Percentiles rank a stretch among this genome's conserved stretches.
Evolutionary conservation across 2,888 invertebrate species (phyloP).

Genomic region (Electrophaes corylata): DNA sequence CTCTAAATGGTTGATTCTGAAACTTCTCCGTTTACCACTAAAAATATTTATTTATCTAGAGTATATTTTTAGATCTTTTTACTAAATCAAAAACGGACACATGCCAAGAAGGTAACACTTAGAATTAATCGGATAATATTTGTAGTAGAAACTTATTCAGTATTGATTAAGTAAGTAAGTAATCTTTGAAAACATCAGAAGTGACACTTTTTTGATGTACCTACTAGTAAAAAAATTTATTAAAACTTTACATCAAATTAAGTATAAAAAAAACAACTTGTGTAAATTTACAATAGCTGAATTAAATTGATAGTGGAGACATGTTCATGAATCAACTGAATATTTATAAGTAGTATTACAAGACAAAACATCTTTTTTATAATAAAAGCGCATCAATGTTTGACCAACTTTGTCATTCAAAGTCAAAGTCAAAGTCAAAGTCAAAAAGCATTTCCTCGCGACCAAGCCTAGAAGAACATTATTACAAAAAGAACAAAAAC

Average conservation of each 20-base stretch:
- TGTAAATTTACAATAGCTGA: neutral
- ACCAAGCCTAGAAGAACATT: too few species aligned
- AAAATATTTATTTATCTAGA: too few species aligned
- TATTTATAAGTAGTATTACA: too few species aligned
- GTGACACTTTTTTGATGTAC: constrained; percentile 3
- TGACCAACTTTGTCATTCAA: too few species aligned
- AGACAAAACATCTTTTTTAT: too few species aligned
- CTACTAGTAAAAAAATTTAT: neutral
- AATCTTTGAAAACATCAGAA: constrained; percentile 11
- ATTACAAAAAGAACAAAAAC: too few species aligned
- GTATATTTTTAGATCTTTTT: neutral
- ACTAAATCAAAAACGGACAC: neutral
- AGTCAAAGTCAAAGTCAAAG: too few species aligned
- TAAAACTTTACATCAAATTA: constrained; percentile 2
- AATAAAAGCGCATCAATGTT: too few species aligned
- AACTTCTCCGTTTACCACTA: too few species aligned
- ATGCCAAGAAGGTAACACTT: neutral
- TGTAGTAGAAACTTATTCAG: constrained; percentile 7
- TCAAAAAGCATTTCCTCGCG: too few species aligned
- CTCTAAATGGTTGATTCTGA: too few species aligned
- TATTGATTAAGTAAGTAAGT: constrained; percentile 12
- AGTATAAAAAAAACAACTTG: too few species aligned
- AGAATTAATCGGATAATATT: neutral
- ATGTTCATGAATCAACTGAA: neutral
- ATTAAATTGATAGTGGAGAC: neutral